Conservation (phyloP, 2,797 vertebrate species). For the Typhlichthys eigenmanni region DNA sequence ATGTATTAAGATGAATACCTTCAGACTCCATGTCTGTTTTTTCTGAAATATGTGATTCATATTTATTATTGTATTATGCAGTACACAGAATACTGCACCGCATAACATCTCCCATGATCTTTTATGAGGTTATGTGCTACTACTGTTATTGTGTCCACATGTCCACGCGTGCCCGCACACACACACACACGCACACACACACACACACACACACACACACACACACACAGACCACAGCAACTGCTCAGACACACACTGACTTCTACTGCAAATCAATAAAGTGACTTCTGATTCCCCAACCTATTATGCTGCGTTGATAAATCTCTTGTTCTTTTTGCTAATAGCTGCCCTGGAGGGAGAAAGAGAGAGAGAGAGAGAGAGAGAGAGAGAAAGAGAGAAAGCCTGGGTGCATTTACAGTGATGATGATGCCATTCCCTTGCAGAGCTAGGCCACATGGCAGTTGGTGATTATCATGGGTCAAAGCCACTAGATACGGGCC, state of each 20-base stretch:
- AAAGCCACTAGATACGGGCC: constrained; percentile 35
- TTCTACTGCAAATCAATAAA: constrained; percentile 36
- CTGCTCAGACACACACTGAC: constrained; percentile 38
- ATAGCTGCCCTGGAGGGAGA: constrained; percentile 17
- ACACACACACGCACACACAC: background rate
- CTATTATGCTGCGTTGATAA: constrained; percentile 31
- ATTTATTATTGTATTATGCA: too few relatives aligned
- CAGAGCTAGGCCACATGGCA: constrained; percentile 5
- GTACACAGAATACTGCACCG: too few relatives aligned
- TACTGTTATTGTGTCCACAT: constrained; percentile 11
- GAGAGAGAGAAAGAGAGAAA: background rate
- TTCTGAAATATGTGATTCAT: too few relatives aligned
- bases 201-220: background rate
- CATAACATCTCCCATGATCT: too few relatives aligned
- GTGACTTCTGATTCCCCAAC: constrained; percentile 30
- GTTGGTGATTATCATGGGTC: constrained; percentile 28
- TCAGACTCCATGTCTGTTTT: too few relatives aligned
- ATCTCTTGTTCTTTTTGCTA: constrained; percentile 20
- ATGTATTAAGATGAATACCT: too few relatives aligned
- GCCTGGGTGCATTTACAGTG: background rate
- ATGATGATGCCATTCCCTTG: background rate
- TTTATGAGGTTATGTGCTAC: background rate
- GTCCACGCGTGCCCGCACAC: background rate
- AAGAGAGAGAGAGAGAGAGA: constrained; percentile 3
- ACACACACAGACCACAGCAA: constrained; percentile 11